Conservation (phyloP, 1,140 invertebrate species). For the Apis cerana region DNA sequence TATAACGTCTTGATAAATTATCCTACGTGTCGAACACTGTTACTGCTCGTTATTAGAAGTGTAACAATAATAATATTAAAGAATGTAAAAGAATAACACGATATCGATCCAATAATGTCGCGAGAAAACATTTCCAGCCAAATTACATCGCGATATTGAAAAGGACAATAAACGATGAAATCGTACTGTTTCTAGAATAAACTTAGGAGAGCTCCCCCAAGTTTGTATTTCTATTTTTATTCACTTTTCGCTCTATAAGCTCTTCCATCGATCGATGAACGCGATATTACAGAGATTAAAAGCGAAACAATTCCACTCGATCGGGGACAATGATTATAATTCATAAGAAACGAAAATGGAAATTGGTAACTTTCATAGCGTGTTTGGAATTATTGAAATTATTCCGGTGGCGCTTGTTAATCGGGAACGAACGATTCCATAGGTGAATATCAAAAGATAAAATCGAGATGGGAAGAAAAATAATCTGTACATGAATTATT, state of each 20-base stretch:
- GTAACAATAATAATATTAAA: too few species aligned
- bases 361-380: neutral
- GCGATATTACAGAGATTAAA: neutral
- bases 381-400: conserved; percentile 3
- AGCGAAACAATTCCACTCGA: conserved; percentile 16
- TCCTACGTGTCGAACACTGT: too few species aligned
- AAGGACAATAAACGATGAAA: neutral
- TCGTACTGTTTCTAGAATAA: neutral
- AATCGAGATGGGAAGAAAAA: too few species aligned
- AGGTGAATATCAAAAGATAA: too few species aligned
- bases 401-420: neutral
- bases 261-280: neutral
- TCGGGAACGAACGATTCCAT: neutral
- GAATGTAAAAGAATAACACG: too few species aligned
- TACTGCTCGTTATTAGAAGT: too few species aligned
- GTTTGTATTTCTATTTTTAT: conserved; percentile 2
- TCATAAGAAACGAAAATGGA: conserved; percentile 10
- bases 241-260: neutral
- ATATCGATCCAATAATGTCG: too few species aligned
- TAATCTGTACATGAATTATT: too few species aligned
- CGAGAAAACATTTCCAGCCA: neutral
- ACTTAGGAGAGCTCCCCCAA: neutral
- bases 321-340: conserved; percentile 17
- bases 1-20: too few species aligned
- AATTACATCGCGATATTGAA: neutral